phyloP scores from a whole-genome alignment of 2,797 vertebrate genomes.

The Protonibea diacanthus region DNA sequence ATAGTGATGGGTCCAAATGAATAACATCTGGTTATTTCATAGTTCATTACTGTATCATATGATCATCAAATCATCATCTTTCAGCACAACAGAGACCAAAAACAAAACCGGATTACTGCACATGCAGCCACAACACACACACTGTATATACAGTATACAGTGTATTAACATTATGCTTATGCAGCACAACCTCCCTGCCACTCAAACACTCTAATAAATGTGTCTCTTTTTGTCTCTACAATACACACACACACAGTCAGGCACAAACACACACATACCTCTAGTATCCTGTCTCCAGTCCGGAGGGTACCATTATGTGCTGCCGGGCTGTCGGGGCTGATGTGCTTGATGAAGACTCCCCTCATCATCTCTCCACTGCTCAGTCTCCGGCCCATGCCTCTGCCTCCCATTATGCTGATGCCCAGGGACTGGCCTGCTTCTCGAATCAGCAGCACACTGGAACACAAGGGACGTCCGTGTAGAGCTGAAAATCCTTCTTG shows the following conservation, averaged over 20 bases:
- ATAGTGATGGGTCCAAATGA: neutral
- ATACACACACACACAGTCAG: slow-evolving; percentile 23
- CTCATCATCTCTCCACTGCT: slow-evolving; percentile 96
- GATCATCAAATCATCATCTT: slow-evolving; percentile 9
- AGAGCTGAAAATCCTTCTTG: slow-evolving; percentile 21
- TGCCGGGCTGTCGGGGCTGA: slow-evolving; percentile 94
- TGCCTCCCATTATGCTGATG: slow-evolving; percentile 97
- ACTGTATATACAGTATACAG: neutral
- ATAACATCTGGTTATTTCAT: slow-evolving; percentile 22
- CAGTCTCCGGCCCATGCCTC: slow-evolving; percentile 95
- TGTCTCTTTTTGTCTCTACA: slow-evolving; percentile 26
- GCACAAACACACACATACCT: slow-evolving; percentile 79
- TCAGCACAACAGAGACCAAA: slow-evolving; percentile 9
- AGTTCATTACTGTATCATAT: neutral
- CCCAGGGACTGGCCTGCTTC: slow-evolving; percentile 92
- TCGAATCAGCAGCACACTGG: slow-evolving; percentile 91
- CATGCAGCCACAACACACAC: neutral
- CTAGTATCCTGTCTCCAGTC: slow-evolving; percentile 94
- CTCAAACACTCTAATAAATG: slow-evolving; percentile 21
- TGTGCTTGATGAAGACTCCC: slow-evolving; percentile 97
- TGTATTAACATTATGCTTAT: neutral
- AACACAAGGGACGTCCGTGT: slow-evolving; percentile 44
- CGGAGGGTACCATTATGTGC: slow-evolving; percentile 91
- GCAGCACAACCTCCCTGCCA: slow-evolving; percentile 1
- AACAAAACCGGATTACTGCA: slow-evolving; percentile 1